phyloP scores from a whole-genome alignment of 2,797 vertebrate genomes.

The Sebastes vulpes region DNA sequence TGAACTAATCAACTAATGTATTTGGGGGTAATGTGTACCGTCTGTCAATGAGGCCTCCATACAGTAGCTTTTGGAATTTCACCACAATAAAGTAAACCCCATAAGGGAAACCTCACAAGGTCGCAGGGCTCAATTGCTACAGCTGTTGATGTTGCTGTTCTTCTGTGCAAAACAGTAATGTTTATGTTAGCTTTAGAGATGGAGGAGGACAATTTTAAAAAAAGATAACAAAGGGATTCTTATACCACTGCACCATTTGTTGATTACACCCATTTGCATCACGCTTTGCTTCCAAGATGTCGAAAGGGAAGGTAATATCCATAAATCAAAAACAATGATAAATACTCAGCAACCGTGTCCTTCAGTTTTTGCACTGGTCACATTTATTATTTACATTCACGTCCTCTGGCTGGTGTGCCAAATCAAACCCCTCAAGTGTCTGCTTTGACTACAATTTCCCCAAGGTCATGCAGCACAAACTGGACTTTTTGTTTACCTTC shows the following conservation, averaged over 20 bases:
- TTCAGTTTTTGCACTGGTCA: not conserved
- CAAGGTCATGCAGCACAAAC: not conserved
- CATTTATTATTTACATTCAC: slow-evolving; percentile 9
- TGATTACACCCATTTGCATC: slow-evolving; percentile 9
- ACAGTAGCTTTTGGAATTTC: not conserved
- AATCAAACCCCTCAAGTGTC: not conserved
- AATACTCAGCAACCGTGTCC: not conserved
- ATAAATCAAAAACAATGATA: not conserved
- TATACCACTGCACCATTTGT: not conserved
- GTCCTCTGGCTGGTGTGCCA: not conserved
- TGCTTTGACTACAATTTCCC: not conserved
- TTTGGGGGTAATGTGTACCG: not conserved
- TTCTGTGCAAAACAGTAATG: not conserved
- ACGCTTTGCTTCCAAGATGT: not conserved
- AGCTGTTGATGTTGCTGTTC: not conserved
- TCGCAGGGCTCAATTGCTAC: not conserved
- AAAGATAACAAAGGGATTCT: not conserved
- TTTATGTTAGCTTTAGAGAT: not conserved
- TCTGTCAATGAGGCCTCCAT: not conserved
- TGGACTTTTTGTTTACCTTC: not conserved
- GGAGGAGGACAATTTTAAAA: not conserved
- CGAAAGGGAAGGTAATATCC: not conserved
- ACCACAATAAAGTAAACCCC: not conserved
- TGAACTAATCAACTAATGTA: slow-evolving; percentile 3
- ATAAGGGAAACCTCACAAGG: not conserved